Evolutionary conservation across 2,797 vertebrate genomes (phyloP).

Genomic region (Anniella stebbinsi): DNA sequence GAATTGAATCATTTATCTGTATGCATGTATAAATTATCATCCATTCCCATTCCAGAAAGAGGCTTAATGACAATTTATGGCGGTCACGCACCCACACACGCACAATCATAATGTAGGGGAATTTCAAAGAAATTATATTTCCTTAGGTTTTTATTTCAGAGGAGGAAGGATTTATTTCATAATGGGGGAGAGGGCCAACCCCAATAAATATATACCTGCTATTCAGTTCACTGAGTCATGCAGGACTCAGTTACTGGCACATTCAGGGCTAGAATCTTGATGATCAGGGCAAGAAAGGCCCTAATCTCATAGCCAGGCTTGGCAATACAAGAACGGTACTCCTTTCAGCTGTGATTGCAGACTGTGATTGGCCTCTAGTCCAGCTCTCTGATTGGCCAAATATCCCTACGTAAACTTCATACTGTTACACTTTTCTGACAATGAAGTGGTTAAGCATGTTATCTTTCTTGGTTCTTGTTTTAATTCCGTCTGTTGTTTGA

Average conservation of each 20-base stretch:
- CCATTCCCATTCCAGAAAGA: conserved; percentile 75
- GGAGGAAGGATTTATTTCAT: not conserved
- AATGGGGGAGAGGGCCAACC: not conserved
- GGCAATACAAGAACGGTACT: not conserved
- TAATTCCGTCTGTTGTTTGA: not conserved
- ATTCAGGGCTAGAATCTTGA: not conserved
- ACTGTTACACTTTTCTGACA: not conserved
- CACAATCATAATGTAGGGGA: conserved; percentile 48
- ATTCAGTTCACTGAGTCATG: not conserved
- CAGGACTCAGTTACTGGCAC: not conserved
- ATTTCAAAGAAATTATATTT: conserved; percentile 66
- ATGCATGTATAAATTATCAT: conserved; percentile 83
- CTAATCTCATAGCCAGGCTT: not conserved
- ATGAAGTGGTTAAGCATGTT: not conserved
- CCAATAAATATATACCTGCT: not conserved
- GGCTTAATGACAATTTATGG: conserved; percentile 72
- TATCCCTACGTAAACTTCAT: not conserved
- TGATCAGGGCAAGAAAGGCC: not conserved
- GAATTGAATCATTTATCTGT: conserved; percentile 91
- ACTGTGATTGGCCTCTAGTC: not conserved
- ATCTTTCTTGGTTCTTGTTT: not conserved
- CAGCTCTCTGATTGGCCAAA: not conserved
- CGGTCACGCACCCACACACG: not conserved
- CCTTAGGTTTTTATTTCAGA: conserved; percentile 24
- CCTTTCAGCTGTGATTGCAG: not conserved